phyloP scores from a whole-genome alignment of 2,888 invertebrate genomes.

The Piscicola geometra region DNA sequence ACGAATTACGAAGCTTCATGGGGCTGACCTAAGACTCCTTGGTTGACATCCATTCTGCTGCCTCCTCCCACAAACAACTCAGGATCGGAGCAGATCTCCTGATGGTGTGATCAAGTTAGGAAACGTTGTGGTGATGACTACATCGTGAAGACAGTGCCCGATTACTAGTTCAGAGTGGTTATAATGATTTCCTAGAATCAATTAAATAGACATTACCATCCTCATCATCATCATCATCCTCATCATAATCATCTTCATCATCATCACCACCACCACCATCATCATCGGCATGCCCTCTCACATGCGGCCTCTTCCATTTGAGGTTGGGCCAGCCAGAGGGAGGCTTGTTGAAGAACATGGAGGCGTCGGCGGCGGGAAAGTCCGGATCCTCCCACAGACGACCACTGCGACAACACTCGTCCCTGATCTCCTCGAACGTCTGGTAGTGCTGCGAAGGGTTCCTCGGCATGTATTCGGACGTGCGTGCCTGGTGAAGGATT shows the following conservation, averaged over 20 bases:
- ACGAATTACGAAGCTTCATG: not conserved
- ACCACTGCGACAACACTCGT: constrained; percentile 67
- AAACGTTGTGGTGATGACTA: no score
- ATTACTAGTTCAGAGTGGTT: no score
- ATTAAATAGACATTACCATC: no score
- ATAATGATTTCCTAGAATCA: no score
- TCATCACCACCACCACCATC: not conserved
- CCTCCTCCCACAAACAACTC: constrained; percentile 82
- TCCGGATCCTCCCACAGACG: constrained; percentile 83
- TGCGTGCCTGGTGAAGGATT: constrained; percentile 29
- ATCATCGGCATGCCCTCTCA: constrained; percentile 35
- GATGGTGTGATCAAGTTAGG: constrained; percentile 39
- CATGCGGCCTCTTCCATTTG: constrained; percentile 83
- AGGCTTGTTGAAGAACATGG: constrained; percentile 77
- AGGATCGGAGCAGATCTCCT: constrained; percentile 75
- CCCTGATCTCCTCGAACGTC: constrained; percentile 89
- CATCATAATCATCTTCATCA: no score
- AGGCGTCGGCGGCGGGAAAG: constrained; percentile 74
- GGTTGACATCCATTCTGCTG: constrained; percentile 93
- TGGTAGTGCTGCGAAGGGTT: constrained; percentile 45
- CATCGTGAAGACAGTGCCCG: no score
- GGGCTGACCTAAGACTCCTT: constrained; percentile 75
- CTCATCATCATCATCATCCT: no score
- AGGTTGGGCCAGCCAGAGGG: constrained; percentile 69
- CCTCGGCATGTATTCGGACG: constrained; percentile 35